A percentile compares a stretch with the other conserved stretches of the same genome.
Evolutionary conservation across 2,113 vertebrate species (phyloP).

Genomic region (Microcebus lehilahytsara): DNA sequence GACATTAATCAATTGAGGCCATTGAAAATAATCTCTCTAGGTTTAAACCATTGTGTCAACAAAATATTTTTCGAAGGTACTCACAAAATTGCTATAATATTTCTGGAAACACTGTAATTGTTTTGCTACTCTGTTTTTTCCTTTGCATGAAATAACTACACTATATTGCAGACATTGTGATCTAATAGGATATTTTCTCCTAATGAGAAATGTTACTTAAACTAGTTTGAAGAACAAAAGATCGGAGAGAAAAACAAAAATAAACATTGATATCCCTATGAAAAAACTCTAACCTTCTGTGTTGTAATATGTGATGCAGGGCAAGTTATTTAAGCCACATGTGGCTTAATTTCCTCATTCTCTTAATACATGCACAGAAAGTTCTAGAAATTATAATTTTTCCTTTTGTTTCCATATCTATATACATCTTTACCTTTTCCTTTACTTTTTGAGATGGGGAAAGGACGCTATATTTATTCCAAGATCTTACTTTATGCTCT

Average conservation of each 20-base stretch:
- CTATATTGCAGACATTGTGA: background rate
- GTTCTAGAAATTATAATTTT: background rate
- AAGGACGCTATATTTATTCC: background rate
- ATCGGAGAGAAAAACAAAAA: background rate
- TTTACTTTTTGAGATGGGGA: background rate
- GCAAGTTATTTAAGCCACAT: background rate
- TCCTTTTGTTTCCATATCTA: background rate
- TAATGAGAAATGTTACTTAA: background rate
- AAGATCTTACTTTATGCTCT: background rate
- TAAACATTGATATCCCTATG: background rate
- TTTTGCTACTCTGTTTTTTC: background rate
- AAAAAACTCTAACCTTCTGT: background rate
- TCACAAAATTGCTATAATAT: background rate
- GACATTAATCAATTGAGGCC: background rate
- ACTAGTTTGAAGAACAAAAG: background rate
- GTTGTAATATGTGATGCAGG: background rate
- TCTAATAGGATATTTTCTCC: background rate
- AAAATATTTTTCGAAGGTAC: background rate
- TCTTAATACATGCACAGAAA: background rate
- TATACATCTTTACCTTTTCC: background rate
- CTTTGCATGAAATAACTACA: background rate
- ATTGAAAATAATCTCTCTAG: background rate
- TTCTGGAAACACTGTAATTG: background rate
- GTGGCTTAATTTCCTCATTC: background rate
- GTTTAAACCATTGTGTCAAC: background rate